Percentiles rank a stretch among this genome's conserved stretches.
Conservation (phyloP, 1,140 invertebrate species). For the Pachyrhynchus sulphureomaculatus region DNA sequence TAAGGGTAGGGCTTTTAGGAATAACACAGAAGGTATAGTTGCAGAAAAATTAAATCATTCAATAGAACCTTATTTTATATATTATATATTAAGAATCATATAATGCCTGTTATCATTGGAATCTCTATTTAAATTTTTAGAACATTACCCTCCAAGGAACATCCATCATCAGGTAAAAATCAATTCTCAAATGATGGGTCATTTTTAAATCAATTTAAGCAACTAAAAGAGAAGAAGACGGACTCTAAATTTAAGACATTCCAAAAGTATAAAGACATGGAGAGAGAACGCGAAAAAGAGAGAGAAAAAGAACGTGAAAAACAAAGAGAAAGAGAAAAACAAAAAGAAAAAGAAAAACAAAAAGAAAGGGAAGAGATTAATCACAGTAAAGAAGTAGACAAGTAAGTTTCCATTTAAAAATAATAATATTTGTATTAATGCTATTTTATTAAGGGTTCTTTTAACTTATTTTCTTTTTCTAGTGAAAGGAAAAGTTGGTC, state of each 20-base stretch:
- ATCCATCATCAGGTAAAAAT: conserved; percentile 52
- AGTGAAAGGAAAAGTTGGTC: not conserved
- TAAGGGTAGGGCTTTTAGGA: too few relatives aligned
- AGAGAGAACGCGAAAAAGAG: conserved; percentile 16
- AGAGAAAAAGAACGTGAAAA: conserved; percentile 7
- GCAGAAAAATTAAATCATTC: too few relatives aligned
- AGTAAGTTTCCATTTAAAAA: too few relatives aligned
- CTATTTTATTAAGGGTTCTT: too few relatives aligned
- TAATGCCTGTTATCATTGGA: too few relatives aligned
- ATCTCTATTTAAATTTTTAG: conserved; percentile 8
- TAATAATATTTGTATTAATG: too few relatives aligned
- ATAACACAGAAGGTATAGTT: too few relatives aligned
- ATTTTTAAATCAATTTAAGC: conserved; percentile 77
- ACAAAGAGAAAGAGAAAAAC: not conserved
- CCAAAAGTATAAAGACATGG: conserved; percentile 50
- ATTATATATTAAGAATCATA: too few relatives aligned
- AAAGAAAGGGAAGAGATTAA: not conserved
- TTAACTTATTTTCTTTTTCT: not conserved
- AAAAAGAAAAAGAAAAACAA: not conserved
- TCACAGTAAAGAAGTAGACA: too few relatives aligned
- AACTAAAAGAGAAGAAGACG: conserved; percentile 58
- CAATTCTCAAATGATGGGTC: conserved; percentile 80
- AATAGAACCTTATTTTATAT: too few relatives aligned
- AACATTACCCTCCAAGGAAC: conserved; percentile 15
- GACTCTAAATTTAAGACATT: conserved; percentile 45